Evolutionary conservation across 1,140 invertebrate genomes (phyloP).

Genomic region (Lepeophtheirus salmonis): DNA sequence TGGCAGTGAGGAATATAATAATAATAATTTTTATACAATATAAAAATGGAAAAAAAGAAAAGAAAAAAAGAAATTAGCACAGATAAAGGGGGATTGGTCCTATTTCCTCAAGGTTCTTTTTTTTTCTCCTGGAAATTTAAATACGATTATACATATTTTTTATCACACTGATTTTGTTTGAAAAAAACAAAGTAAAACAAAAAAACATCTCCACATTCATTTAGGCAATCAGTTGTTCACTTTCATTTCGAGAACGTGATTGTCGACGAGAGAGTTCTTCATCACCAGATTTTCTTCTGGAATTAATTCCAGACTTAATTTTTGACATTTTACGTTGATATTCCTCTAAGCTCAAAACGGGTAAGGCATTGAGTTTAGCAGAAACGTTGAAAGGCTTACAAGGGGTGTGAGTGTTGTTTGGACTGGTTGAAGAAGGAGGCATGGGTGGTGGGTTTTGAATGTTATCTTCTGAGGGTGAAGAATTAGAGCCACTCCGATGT

Average conservation of each 20-base stretch:
- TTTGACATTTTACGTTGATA: conserved; percentile 6
- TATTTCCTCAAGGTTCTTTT: neutral
- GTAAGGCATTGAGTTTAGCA: conserved; percentile 7
- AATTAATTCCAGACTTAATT: neutral
- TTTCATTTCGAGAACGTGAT: neutral
- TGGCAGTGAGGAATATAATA: neutral
- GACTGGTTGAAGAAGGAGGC: neutral
- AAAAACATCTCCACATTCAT: neutral
- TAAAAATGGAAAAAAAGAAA: neutral
- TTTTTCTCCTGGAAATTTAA: neutral
- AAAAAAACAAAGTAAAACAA: neutral
- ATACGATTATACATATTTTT: neutral
- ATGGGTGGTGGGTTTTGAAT: neutral
- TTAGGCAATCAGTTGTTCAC: neutral
- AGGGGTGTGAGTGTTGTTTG: neutral
- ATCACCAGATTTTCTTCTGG: neutral
- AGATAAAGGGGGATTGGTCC: neutral
- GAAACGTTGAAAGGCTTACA: conserved; percentile 6
- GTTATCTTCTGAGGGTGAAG: neutral
- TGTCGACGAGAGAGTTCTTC: neutral
- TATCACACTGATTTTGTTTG: neutral
- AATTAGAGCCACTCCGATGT: neutral
- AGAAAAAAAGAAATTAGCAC: neutral
- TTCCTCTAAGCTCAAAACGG: neutral
- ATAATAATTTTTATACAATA: neutral